Evolutionary conservation across 2,113 vertebrate species (phyloP), one percentile per base, ranked within the genome.

Genomic region (Oryzias curvinotus): DNA sequence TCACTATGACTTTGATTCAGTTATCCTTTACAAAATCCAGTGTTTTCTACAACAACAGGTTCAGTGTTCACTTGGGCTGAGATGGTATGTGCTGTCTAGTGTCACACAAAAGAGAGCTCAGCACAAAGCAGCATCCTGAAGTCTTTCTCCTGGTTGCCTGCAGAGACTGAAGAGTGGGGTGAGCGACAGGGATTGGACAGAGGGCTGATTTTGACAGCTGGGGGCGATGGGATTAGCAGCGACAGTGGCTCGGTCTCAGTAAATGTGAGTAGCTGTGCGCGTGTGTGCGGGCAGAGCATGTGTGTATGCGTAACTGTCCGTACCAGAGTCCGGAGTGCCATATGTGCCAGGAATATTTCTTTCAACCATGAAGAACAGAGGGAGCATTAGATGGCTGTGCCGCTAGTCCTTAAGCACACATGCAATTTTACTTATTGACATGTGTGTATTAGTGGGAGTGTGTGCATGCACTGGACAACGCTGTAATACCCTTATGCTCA

Each of bases 201-300:
- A 80, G 74, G 73, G 78, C 57, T 68, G 75, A 66, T 81, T 85
- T 83, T 87, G 85, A 86, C 87, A 89, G 80, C 83, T 89, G 83
- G 85, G 75, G 71, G 75, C 43, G 66, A 84, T n/a, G 69, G 83
- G 86, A 89, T 89, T 87, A 90, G 66, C 68, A 73, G 75, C 69
- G 71, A 59, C 63, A 74, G 78, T 74, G 60, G 55, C 59, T 78
- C 52, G 65, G 78, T 75, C 72, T 84, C 73, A 63, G 77, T 71
- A 76, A 83, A 61, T 83, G 63, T 77, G 73, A 56, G 62, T 75
- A 65, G 41, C 8, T 60, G 26, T 77, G 48, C 57, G 54, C 68
- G 42, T 57, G 54, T 60, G 43, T 53, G 57, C 69, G 44, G 51
- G 48, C 23, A 5, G 52, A 66, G 36, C 50, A 57, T 70, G 58